Evolutionary conservation across 2,797 vertebrate genomes (phyloP), one percentile per base, ranked within the genome.

Genomic region (Choloepus didactylus): DNA sequence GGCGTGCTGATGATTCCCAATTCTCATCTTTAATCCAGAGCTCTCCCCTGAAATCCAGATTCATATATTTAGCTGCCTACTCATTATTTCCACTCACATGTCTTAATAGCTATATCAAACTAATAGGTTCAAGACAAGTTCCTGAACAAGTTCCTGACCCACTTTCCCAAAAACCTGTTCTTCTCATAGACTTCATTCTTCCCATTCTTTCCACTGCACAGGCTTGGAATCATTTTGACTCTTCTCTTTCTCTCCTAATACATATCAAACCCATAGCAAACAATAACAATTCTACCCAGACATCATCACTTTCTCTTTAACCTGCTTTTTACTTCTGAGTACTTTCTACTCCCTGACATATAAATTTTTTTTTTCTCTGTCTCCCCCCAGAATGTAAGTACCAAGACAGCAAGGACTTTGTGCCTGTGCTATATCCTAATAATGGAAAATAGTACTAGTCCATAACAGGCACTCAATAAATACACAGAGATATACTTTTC

Each of bases 11-110:
- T 38, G 35, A 91, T 38, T 89, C 21, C 23, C 41, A 82, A 85
- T 73, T 85, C 84, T 91, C 72, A 87, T 41, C 46, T 80, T 88
- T 82, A 66, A n/a, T 60, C 69, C 31, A 73, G 51, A 75, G 38
- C 29, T 70, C 49, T 49, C 35, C 25, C 64, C 62, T 93, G 77
- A 89, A 91, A 79, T 75, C 46, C 25, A 51, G 27, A 91, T 82
- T 85, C 16, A 81, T 73, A 82, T 49, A 69, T 67, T 25, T 35
- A 87, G 70, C 23, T 69, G 62, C 5, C 38, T 91, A 35, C 64
- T 94, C 27, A 51, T 1, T 85, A 91, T n/a, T 80, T 94, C 31
- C 4, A 84, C 7, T 62, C 60, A 92, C 44, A 66, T 64, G 38
- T 66, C 69, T 62, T 49, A 94, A 70, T 75, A 54, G 16, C 27